phyloP scores from a whole-genome alignment of 2,888 invertebrate species.

The Meloe dianella region DNA sequence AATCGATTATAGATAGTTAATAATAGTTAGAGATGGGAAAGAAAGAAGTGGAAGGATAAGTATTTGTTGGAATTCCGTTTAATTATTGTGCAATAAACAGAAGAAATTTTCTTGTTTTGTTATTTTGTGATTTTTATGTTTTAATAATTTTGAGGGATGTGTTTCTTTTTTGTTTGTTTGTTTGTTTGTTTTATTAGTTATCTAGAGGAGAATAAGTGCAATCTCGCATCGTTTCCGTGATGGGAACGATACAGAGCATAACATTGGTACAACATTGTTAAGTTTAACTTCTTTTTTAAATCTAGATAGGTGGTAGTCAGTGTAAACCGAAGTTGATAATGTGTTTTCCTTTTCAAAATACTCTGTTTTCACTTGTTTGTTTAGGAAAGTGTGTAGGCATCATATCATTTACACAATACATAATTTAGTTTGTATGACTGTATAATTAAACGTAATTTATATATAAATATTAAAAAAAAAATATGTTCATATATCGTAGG shows the following conservation, averaged over 20 bases:
- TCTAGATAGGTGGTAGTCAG: conserved; percentile 28
- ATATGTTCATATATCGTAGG: conserved; percentile 51
- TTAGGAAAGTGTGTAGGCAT: conserved; percentile 23
- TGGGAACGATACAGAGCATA: conserved; percentile 50
- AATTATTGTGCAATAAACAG: conserved; percentile 38
- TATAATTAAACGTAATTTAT: conserved; percentile 45
- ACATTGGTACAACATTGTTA: conserved; percentile 53
- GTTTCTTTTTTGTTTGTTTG: too few relatives aligned
- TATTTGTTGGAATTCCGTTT: conserved; percentile 29
- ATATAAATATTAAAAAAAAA: conserved; percentile 16
- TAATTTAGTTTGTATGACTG: conserved; percentile 43
- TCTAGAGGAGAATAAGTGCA: conserved; percentile 41
- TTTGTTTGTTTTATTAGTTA: conserved; percentile 37
- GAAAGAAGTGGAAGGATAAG: conserved; percentile 10
- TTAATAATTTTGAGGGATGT: neutral
- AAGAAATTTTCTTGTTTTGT: conserved; percentile 22
- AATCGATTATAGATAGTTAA: neutral
- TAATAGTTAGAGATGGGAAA: too few relatives aligned
- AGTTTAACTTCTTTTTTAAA: conserved; percentile 37
- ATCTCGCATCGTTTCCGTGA: conserved; percentile 40
- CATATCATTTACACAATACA: conserved; percentile 41
- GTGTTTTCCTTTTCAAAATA: neutral
- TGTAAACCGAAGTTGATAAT: conserved; percentile 36
- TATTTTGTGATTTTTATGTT: conserved; percentile 21
- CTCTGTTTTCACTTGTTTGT: conserved; percentile 11